Percentiles rank a stretch among this genome's conserved stretches.
phyloP scores from a whole-genome alignment of 2,113 vertebrate genomes.

The Trinectes maculatus region DNA sequence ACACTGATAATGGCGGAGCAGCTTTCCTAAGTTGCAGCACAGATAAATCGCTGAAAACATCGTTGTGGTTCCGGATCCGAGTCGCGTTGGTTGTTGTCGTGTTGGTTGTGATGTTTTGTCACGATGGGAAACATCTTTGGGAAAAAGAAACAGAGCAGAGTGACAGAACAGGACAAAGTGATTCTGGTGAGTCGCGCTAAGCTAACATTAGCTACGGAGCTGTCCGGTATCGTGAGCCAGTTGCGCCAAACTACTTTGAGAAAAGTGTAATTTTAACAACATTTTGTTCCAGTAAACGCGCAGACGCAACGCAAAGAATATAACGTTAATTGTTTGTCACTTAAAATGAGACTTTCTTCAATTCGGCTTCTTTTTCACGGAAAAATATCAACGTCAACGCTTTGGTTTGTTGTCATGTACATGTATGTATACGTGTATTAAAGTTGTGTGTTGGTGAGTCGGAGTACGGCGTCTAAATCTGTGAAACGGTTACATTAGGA shows the following conservation, averaged over 20 bases:
- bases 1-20: slow-evolving; percentile 48
- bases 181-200: slow-evolving; percentile 82
- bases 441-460: too few species aligned
- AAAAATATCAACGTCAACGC: too few species aligned
- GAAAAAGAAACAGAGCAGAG: slow-evolving; percentile 89
- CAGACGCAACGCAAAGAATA: fast-evolving
- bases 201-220: slow-evolving; percentile 26
- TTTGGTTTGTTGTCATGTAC: too few species aligned
- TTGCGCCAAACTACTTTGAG: background rate
- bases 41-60: background rate
- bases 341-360: background rate
- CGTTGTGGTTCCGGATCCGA: fast-evolving
- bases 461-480: too few species aligned
- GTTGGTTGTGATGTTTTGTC: slow-evolving; percentile 69
- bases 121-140: slow-evolving; percentile 93
- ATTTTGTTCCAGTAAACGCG: fast-evolving
- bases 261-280: background rate
- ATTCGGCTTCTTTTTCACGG: too few species aligned
- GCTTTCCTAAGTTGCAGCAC: background rate
- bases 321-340: fast-evolving
- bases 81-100: background rate
- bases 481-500: too few species aligned
- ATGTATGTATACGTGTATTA: too few species aligned
- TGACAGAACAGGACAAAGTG: slow-evolving; percentile 92
- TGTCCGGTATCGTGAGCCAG: too few species aligned